Evolutionary conservation across 1,140 invertebrate species (phyloP).

Genomic region (Zaprionus inermis): DNA sequence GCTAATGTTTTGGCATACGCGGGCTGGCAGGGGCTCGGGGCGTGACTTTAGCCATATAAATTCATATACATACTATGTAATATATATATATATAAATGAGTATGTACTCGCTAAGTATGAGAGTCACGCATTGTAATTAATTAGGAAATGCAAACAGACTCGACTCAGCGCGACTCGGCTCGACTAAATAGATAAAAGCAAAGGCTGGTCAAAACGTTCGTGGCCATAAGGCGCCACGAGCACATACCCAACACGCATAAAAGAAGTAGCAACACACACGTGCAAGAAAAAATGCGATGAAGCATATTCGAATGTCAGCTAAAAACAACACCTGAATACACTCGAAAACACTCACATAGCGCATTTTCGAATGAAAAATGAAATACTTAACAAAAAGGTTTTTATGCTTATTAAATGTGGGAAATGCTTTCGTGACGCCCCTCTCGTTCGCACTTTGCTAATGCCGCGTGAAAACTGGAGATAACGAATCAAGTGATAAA

Average conservation of each 20-base stretch:
- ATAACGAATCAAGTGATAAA: not conserved
- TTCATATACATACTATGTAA: constrained; percentile 29
- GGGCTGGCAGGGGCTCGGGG: not conserved
- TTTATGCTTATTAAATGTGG: constrained; percentile 17
- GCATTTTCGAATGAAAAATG: not conserved
- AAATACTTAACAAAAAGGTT: not conserved
- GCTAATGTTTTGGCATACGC: constrained; percentile 26
- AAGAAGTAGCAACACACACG: constrained; percentile 2
- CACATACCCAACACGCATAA: constrained; percentile 27
- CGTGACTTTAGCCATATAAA: constrained; percentile 27
- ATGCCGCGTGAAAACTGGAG: not conserved
- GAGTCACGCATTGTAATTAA: constrained; percentile 77
- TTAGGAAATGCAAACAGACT: constrained; percentile 71
- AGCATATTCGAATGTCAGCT: constrained; percentile 37
- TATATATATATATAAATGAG: constrained; percentile 26
- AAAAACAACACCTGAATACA: no score
- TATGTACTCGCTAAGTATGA: constrained; percentile 61
- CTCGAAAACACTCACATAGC: not conserved
- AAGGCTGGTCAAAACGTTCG: constrained; percentile 46
- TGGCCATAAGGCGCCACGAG: constrained; percentile 1
- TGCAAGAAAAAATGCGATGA: constrained; percentile 22
- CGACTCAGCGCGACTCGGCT: constrained; percentile 7
- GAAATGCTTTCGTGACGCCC: not conserved
- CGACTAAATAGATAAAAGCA: constrained; percentile 60
- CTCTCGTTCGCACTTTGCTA: not conserved